A percentile compares a stretch with the other conserved stretches of the same genome.
phyloP scores from a whole-genome alignment of 1,140 invertebrate species.

The Brachionus paranguensis region DNA sequence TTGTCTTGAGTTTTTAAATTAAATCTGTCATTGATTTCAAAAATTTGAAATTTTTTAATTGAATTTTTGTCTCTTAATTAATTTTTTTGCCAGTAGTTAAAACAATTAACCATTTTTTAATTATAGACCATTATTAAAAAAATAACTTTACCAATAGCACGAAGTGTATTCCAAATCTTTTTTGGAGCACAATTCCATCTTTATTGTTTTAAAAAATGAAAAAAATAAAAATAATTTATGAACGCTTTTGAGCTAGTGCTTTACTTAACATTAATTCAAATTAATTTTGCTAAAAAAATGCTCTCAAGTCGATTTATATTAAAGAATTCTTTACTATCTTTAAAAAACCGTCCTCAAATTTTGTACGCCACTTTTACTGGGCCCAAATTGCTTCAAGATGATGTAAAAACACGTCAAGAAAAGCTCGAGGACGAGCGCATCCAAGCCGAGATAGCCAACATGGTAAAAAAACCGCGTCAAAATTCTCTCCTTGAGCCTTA shows the following conservation, averaged over 20 bases:
- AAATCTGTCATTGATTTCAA: no score
- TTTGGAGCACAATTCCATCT: background rate
- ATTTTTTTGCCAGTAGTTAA: no score
- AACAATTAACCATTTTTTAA: background rate
- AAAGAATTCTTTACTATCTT: background rate
- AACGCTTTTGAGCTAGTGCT: background rate
- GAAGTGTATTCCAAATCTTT: conserved; percentile 16
- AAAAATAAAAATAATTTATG: conserved; percentile 12
- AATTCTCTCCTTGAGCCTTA: background rate
- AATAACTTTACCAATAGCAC: conserved; percentile 26
- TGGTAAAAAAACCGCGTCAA: background rate
- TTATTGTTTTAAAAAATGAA: background rate
- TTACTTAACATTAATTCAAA: background rate
- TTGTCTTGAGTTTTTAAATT: no score
- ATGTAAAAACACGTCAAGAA: background rate
- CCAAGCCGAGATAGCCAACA: background rate
- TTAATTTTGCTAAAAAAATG: conserved; percentile 4
- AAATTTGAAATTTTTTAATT: no score
- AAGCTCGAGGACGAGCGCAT: background rate
- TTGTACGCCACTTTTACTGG: background rate
- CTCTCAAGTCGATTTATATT: background rate
- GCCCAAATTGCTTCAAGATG: background rate
- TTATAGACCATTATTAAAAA: background rate
- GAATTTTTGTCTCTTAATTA: no score
- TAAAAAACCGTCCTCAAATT: background rate